Evolutionary conservation across 2,797 vertebrate species (phyloP).

Genomic region (Eidolon dupreanum): DNA sequence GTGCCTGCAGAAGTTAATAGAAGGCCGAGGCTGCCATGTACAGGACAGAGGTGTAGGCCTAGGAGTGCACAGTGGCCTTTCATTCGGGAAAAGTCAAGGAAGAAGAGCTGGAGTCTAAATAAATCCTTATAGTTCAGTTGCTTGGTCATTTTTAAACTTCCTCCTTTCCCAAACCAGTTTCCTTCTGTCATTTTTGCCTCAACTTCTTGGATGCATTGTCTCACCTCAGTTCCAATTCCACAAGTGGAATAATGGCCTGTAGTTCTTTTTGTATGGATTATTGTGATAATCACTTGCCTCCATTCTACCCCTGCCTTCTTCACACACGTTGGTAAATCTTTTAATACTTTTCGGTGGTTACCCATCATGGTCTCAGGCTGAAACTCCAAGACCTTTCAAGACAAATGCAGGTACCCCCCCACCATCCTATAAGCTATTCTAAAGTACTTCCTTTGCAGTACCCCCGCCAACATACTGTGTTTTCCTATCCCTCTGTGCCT

Average conservation of each 20-base stretch:
- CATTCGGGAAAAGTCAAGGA: constrained; percentile 15
- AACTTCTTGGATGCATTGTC: not conserved
- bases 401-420: not conserved
- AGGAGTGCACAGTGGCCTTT: not conserved
- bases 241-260: not conserved
- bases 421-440: not conserved
- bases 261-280: not conserved
- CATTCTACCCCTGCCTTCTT: not conserved
- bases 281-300: not conserved
- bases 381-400: not conserved
- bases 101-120: constrained; percentile 12
- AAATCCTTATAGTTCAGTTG: constrained; percentile 28
- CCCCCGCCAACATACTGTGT: not conserved
- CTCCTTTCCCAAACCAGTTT: not conserved
- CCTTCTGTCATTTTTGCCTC: constrained; percentile 35
- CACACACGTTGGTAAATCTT: not conserved
- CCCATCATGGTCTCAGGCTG: not conserved
- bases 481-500: not conserved
- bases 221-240: not conserved
- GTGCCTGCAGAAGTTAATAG: not conserved
- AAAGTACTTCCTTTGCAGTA: not conserved
- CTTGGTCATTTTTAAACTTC: constrained; percentile 18
- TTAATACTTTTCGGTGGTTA: not conserved
- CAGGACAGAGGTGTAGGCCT: not conserved
- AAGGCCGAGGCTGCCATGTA: not conserved